phyloP scores from a whole-genome alignment of 2,888 invertebrate genomes.

The Catonia carolina region DNA sequence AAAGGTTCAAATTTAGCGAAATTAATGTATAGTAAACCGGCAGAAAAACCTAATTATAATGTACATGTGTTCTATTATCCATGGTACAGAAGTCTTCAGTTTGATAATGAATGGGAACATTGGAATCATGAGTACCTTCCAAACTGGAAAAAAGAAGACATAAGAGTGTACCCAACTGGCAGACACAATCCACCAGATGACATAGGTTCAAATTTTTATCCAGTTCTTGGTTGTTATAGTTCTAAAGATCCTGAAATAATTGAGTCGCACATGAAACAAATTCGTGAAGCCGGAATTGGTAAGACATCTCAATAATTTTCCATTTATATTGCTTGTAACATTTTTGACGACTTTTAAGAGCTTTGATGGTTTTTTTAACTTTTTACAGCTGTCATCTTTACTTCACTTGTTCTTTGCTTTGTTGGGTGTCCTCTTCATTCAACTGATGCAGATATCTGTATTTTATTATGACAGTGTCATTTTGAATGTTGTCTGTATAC shows the following conservation, averaged over 20 bases:
- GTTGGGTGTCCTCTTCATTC: neutral
- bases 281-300: constrained; percentile 52
- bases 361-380: neutral
- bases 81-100: constrained; percentile 39
- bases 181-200: constrained; percentile 50
- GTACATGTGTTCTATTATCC: constrained; percentile 42
- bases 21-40: constrained; percentile 23
- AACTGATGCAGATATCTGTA: no score
- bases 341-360: neutral
- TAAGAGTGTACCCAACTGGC: constrained; percentile 45
- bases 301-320: constrained; percentile 19
- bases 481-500: no score
- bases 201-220: constrained; percentile 50
- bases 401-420: neutral
- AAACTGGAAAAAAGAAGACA: constrained; percentile 43
- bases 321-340: neutral
- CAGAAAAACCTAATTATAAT: constrained; percentile 36
- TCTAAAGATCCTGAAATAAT: constrained; percentile 47
- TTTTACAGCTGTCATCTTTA: neutral
- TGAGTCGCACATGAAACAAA: constrained; percentile 53
- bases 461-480: no score
- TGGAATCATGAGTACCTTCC: constrained; percentile 41
- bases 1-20: constrained; percentile 32
- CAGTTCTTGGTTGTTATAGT: constrained; percentile 49
- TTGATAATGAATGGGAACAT: constrained; percentile 39